A percentile compares a stretch with the other conserved stretches of the same genome.
Conservation (phyloP, 1,140 invertebrate genomes). For the Phenacoccus solenopsis region DNA sequence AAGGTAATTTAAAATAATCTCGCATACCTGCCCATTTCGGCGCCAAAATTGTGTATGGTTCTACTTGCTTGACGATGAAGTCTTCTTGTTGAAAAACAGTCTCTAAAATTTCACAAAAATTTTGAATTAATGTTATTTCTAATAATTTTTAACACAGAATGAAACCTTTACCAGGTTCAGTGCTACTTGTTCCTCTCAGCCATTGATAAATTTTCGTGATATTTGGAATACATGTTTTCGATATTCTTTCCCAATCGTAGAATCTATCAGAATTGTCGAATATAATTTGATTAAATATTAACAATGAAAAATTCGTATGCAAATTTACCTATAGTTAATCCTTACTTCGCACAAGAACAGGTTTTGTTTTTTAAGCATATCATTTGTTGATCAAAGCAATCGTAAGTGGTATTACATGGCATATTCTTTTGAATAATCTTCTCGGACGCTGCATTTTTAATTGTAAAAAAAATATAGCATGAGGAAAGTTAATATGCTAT, state of each 20-base stretch:
- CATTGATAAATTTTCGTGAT: constrained; percentile 10
- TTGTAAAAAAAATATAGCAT: background rate
- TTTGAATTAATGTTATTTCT: background rate
- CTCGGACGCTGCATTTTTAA: too few species aligned
- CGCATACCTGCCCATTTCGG: background rate
- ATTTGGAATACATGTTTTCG: constrained; percentile 13
- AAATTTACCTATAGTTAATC: background rate
- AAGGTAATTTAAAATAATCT: too few species aligned
- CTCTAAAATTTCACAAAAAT: background rate
- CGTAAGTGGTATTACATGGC: constrained; percentile 17
- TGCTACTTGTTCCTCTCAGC: background rate
- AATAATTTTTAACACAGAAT: background rate
- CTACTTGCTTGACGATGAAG: background rate
- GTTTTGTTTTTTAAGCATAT: constrained; percentile 17
- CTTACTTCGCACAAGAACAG: constrained; percentile 20
- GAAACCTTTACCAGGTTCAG: background rate
- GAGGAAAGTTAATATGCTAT: background rate
- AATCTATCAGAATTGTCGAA: too few species aligned
- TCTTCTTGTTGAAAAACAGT: background rate
- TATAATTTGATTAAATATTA: too few species aligned
- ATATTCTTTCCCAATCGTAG: constrained; percentile 20
- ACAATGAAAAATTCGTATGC: too few species aligned
- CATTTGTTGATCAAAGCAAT: constrained; percentile 21
- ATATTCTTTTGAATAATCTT: too few species aligned
- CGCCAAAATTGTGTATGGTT: background rate